Conservation (phyloP, 2,888 invertebrate genomes). For the Sturmia bella region DNA sequence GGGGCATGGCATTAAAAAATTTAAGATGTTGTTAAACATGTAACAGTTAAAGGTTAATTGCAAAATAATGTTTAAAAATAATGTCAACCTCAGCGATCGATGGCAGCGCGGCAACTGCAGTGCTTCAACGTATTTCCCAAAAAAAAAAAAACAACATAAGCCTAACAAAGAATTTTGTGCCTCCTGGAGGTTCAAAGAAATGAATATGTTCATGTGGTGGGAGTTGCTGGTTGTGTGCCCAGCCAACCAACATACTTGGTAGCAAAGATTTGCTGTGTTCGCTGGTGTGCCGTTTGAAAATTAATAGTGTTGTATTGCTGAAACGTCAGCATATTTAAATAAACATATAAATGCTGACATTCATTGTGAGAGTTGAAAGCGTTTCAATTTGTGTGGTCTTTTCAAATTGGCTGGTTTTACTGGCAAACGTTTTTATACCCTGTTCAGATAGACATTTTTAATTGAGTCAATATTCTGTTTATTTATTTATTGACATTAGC, state of each 20-base stretch:
- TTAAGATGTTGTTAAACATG: conserved; percentile 67
- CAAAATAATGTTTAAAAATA: conserved; percentile 65
- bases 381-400: conserved; percentile 21
- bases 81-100: conserved; percentile 38
- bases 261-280: not conserved
- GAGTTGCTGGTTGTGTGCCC: conserved; percentile 16
- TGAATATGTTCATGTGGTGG: conserved; percentile 34
- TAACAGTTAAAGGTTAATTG: conserved; percentile 70
- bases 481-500: too few species aligned
- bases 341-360: not conserved
- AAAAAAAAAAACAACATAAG: not conserved
- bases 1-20: conserved; percentile 37
- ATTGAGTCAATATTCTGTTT: too few species aligned
- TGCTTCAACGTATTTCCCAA: conserved; percentile 19
- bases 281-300: conserved; percentile 9
- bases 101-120: conserved; percentile 15
- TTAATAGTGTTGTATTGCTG: not conserved
- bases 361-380: not conserved
- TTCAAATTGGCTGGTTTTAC: not conserved
- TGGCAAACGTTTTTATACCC: too few species aligned
- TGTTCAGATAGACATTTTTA: too few species aligned
- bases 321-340: too few species aligned
- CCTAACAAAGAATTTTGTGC: not conserved
- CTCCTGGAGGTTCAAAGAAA: not conserved
- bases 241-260: not conserved